Base-by-base conservation (phyloP, 1,140 invertebrate genomes). In the Bombus impatiens region DNA sequence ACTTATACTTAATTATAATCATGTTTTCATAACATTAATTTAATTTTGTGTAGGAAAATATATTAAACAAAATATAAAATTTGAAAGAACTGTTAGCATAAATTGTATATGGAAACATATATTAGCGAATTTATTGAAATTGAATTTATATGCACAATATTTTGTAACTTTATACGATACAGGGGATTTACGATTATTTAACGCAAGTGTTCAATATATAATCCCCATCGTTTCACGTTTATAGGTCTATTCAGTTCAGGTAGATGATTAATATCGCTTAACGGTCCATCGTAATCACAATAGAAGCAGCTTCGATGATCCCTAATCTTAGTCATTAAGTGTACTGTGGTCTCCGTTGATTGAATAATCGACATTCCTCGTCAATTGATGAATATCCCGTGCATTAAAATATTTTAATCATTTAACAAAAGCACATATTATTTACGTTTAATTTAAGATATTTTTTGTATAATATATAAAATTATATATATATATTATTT, bases 271-370 rank as follows among this genome's bases (percentile, higher is more conserved):
- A 68, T 84, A 87, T 87, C 86, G 71, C 72, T 70, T 87, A 65
- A 57, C 57, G 72, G 44, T 67, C 72, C 53, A 81, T 62, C 72
- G 65, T 87, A 74, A 88, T 88, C 82, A 88, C 75, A 70, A 79
- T 83, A 78, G 78, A 59, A 77, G 59, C 47, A 53, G 79, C 76
- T 57, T 72, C 78, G 76, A 83, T 76, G 71, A 86, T 65, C 57
- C 57, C 88, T 87, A 87, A 89, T 78, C 86, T 76, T 78, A 76
- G 86, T 77, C 72, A 88, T 86, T 67, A 82, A 82, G 68, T 82
- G 72, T 47, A 70, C 72, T 22, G 22, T 53, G 44, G 78, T 67
- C 57, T 40, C 35, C 57, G 67, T 87, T 86, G 77, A 79, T 62
- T 59, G 65, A 74, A 74, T 84, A 78, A 78, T 71, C 78, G 65